These are phyloP conservation scores for Oxyura jamaicensis DNA, from an alignment of 2,113 vertebrate species.

Conservation along the genomic window DNA sequence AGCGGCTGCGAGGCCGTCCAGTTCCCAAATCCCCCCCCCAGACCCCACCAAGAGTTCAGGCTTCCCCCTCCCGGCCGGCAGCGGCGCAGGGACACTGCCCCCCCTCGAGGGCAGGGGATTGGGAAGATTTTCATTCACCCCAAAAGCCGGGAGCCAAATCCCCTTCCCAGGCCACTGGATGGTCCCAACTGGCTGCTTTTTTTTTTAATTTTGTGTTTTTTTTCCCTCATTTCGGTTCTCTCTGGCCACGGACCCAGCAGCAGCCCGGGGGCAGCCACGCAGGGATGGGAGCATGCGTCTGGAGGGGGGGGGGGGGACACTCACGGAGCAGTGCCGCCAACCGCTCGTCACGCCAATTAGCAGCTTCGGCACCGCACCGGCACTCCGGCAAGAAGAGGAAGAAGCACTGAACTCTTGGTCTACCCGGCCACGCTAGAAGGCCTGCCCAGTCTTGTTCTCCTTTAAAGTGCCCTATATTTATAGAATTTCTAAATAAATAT, in stretches of 20 bases:
- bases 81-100: background rate
- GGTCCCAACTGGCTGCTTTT: background rate
- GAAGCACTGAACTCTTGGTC: slow-evolving; percentile 26
- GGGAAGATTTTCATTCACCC: background rate
- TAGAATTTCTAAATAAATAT: slow-evolving; percentile 86
- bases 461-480: slow-evolving; percentile 86
- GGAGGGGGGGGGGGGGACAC: too few relatives aligned
- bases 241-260: background rate
- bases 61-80: background rate
- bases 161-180: background rate
- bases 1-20: background rate
- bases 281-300: slow-evolving; percentile 2
- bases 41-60: slow-evolving; percentile 21
- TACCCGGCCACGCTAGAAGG: background rate
- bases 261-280: background rate
- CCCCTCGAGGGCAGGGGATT: background rate
- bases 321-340: background rate
- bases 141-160: too few relatives aligned
- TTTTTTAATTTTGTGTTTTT: background rate
- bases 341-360: background rate
- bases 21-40: slow-evolving; percentile 40
- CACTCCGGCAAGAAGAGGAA: background rate
- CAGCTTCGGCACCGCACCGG: background rate
- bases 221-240: background rate
- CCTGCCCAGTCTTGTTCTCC: slow-evolving; percentile 83